A percentile compares a stretch with the other conserved stretches of the same genome.
Evolutionary conservation across 2,888 invertebrate genomes (phyloP).

Genomic region (Neria commutata): DNA sequence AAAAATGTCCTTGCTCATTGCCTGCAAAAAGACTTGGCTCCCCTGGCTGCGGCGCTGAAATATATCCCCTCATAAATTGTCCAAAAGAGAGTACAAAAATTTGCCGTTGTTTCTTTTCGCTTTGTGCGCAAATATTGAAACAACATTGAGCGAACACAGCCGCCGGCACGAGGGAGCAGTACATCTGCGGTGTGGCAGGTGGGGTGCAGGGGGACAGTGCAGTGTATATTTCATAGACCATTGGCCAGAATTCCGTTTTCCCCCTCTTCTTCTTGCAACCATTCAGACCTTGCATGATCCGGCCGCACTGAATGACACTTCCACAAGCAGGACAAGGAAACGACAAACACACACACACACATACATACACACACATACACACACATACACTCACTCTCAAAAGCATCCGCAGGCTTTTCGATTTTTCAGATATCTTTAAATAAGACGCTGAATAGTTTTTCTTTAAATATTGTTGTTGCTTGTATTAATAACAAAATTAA

Average conservation of each 20-base stretch:
- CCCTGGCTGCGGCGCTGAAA: neutral
- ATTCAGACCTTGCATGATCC: neutral
- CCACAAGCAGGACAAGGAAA: slow-evolving; percentile 44
- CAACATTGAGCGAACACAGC: neutral
- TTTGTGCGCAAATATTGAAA: neutral
- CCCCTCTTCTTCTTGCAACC: neutral
- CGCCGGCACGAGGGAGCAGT: too few species aligned
- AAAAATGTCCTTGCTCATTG: slow-evolving; percentile 13
- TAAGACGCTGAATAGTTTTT: too few species aligned
- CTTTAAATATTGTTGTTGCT: too few species aligned
- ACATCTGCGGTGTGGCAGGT: neutral
- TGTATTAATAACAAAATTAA: too few species aligned
- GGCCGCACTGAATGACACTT: neutral
- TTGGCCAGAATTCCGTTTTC: slow-evolving; percentile 36
- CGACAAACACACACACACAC: slow-evolving; percentile 22
- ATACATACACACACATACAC: neutral
- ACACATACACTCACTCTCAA: too few species aligned
- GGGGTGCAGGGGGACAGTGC: slow-evolving; percentile 27
- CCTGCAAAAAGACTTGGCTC: neutral
- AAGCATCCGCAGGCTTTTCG: too few species aligned
- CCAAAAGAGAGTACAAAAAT: too few species aligned
- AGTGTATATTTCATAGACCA: slow-evolving; percentile 52
- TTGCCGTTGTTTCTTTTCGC: neutral
- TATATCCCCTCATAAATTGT: slow-evolving; percentile 1
- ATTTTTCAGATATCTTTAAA: too few species aligned